These are phyloP conservation scores for Syrphus vitripennis DNA, from an alignment of 2,888 invertebrate genomes.

Conservation along the genomic window DNA sequence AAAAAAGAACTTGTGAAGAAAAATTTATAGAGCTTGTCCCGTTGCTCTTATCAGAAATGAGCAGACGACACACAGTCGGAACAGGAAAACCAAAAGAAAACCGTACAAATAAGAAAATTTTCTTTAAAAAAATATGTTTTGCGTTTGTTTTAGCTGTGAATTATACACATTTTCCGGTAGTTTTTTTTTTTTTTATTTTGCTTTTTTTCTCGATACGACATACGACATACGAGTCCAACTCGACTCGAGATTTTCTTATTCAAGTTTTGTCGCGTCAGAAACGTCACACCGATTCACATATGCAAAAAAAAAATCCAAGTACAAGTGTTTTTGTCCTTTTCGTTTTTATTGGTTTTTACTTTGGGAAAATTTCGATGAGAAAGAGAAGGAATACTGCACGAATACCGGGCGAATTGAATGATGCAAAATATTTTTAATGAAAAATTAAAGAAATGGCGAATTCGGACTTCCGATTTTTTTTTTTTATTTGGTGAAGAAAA, in stretches of 20 bases:
- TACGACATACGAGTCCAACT: conserved; percentile 1
- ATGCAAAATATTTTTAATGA: conserved; percentile 9
- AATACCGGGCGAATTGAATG: conserved; percentile 18
- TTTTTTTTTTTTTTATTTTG: conserved; percentile 48
- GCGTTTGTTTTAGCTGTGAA: conserved; percentile 55
- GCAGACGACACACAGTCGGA: background rate
- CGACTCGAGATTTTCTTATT: conserved; percentile 20
- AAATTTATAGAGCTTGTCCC: background rate
- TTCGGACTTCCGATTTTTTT: conserved; percentile 42
- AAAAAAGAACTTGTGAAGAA: background rate
- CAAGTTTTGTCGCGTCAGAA: conserved; percentile 64
- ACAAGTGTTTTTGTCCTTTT: background rate
- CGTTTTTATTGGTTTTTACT: background rate
- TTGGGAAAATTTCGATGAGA: background rate
- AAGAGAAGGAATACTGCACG: conserved; percentile 45
- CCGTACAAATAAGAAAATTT: conserved; percentile 48
- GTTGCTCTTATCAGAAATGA: background rate
- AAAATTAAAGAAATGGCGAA: conserved; percentile 46
- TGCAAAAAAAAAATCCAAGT: background rate
- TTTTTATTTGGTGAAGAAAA: conserved; percentile 1
- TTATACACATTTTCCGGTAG: conserved; percentile 66
- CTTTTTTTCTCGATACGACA: background rate
- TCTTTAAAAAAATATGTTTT: conserved; percentile 45
- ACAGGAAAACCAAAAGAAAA: conserved; percentile 23
- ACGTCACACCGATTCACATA: conserved; percentile 57